Base-by-base conservation (phyloP, 2,113 vertebrate genomes). In the Misgurnus mizolepis region DNA sequence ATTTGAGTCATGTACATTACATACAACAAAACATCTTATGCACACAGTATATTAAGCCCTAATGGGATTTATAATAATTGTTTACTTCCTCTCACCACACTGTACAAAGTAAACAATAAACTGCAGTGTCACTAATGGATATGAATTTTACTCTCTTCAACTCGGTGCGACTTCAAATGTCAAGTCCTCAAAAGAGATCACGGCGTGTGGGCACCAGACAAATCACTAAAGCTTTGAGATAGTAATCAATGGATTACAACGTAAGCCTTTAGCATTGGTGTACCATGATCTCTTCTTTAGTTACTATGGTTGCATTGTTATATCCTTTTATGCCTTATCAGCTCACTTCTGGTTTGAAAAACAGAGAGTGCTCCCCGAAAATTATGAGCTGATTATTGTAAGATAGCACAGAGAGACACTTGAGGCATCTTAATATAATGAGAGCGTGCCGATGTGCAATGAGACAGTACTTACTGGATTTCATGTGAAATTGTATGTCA, bases 391-490 rank as follows among this genome's bases (percentile, higher is more conserved):
- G 56, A 68, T 71, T 58, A 68, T 78, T 69, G 41, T 43, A 67
- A 45, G 27, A 73, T 64, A 56, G 67, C 65, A 64, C 61, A 78
- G 34, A 72, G 50, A 41, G 53, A 14, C 74, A 50, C 15, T 34
- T 17, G 49, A 43, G 27, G 18, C 18, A 5, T 7, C 40, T 58
- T 76, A 65, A 84, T 80, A 34, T 47, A 47, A 47, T 77, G 12
- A 80, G 60, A 83, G 67, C 58, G 41, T 77, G 79, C 53, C 17
- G 58, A 80, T 80, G 67, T 69, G 62, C 11, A 67, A 56, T 15
- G 9, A 58, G 67, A 60, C 17, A n/a, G 61, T 49, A 9, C 6
- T n/a, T 3, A 22, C 22, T 22, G 43, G n/a, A 49, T 47, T 34
- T 50, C 41, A 67, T 58, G 18, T 58, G 55, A 18, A 58, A 58